phyloP scores from a whole-genome alignment of 2,888 invertebrate genomes.

The Drosophila kambysellisi region DNA sequence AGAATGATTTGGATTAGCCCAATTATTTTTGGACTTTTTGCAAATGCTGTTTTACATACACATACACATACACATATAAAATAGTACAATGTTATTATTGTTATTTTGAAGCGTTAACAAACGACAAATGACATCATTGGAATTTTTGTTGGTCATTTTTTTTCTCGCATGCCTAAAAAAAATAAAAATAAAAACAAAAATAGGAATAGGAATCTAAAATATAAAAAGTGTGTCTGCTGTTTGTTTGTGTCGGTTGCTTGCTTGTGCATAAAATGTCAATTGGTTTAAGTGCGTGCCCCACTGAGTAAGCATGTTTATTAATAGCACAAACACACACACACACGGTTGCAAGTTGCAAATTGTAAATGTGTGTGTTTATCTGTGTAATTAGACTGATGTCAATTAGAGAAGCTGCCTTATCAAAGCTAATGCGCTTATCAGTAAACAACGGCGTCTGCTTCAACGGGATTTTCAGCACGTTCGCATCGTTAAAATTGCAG shows the following conservation, averaged over 20 bases:
- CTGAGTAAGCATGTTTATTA: slow-evolving; percentile 54
- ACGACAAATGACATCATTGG: slow-evolving; percentile 72
- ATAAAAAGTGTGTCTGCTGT: slow-evolving; percentile 3
- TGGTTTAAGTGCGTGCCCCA: slow-evolving; percentile 62
- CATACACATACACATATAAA: not conserved
- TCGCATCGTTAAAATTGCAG: slow-evolving; percentile 22
- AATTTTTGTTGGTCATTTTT: slow-evolving; percentile 47
- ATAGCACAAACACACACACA: slow-evolving; percentile 33
- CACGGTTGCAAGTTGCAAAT: slow-evolving; percentile 14
- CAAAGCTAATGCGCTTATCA: slow-evolving; percentile 49
- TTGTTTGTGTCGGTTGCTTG: not conserved
- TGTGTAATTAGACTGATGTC: slow-evolving; percentile 37
- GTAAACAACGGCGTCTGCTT: slow-evolving; percentile 14
- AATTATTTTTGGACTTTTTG: slow-evolving; percentile 28
- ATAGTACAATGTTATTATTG: slow-evolving; percentile 28
- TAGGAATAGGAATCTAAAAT: slow-evolving; percentile 46
- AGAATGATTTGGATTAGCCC: slow-evolving; percentile 17
- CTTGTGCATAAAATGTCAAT: slow-evolving; percentile 58
- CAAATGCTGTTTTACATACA: slow-evolving; percentile 2
- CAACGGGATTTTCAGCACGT: slow-evolving; percentile 43
- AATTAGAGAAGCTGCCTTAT: slow-evolving; percentile 49
- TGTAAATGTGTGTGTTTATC: not conserved
- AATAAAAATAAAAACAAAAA: slow-evolving; percentile 41
- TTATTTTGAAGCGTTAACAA: slow-evolving; percentile 38
- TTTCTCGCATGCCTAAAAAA: slow-evolving; percentile 48